Evolutionary conservation across 2,113 vertebrate species (phyloP).

Genomic region (Hippocampus mohnikei): DNA sequence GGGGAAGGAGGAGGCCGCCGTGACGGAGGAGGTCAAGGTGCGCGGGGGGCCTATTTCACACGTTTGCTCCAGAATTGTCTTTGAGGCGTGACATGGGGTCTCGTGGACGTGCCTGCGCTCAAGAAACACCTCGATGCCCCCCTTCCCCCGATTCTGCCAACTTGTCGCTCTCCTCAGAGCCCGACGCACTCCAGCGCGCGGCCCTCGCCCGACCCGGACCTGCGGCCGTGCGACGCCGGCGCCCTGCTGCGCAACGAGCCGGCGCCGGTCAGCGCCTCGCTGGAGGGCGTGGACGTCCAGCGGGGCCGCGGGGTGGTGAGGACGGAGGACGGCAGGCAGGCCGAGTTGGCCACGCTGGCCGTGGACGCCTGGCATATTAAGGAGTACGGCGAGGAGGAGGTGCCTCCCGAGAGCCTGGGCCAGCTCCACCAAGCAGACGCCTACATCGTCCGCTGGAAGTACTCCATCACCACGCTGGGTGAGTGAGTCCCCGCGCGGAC

Average conservation of each 20-base stretch:
- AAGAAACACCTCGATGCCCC: too few species aligned
- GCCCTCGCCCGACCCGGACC: slow-evolving; percentile 57
- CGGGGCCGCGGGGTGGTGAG: slow-evolving; percentile 71
- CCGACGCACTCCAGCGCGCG: slow-evolving; percentile 44
- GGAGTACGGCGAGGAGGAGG: slow-evolving; percentile 72
- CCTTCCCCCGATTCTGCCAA: too few species aligned
- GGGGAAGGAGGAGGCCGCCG: slow-evolving; percentile 63
- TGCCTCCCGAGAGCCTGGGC: slow-evolving; percentile 66
- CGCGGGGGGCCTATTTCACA: neutral
- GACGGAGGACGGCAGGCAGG: slow-evolving; percentile 68
- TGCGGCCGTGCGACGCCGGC: slow-evolving; percentile 67
- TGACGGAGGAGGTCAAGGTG: slow-evolving; percentile 67
- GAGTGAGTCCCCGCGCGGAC: slow-evolving; percentile 21
- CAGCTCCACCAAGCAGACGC: slow-evolving; percentile 75
- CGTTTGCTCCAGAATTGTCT: too few species aligned
- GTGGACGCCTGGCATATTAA: slow-evolving; percentile 76
- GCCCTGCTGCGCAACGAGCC: slow-evolving; percentile 61
- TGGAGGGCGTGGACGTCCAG: slow-evolving; percentile 76
- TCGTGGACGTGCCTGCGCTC: too few species aligned
- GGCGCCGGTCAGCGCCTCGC: slow-evolving; percentile 34
- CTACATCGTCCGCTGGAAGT: slow-evolving; percentile 79
- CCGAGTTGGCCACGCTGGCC: slow-evolving; percentile 64
- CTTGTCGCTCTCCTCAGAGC: slow-evolving; percentile 40
- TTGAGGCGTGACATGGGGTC: too few species aligned
- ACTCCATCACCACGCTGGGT: slow-evolving; percentile 75